A percentile compares a stretch with the other conserved stretches of the same genome.
Conservation (phyloP, 2,113 vertebrate genomes). For the Phalacrocorax pelagicus region DNA sequence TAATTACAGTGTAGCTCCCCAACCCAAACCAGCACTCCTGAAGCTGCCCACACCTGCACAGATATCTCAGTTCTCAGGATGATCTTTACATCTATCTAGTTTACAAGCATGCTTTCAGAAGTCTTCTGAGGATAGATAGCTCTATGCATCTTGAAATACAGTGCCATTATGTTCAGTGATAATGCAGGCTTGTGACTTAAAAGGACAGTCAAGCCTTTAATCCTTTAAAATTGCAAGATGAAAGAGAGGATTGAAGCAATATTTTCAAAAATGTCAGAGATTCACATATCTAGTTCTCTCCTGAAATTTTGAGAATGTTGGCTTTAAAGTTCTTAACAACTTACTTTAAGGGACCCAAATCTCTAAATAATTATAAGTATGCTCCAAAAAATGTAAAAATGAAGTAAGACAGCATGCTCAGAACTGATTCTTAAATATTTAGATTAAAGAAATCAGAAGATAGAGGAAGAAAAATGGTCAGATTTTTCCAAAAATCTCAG, state of each 20-base stretch:
- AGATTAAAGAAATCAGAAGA: background rate
- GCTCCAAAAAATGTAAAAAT: background rate
- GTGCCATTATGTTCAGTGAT: background rate
- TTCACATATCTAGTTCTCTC: background rate
- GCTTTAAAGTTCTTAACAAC: slow-evolving; percentile 29
- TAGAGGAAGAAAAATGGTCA: background rate
- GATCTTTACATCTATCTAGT: background rate
- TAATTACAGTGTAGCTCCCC: background rate
- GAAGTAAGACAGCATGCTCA: background rate
- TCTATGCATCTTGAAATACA: background rate
- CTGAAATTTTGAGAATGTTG: background rate
- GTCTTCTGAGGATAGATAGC: background rate
- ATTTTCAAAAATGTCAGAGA: slow-evolving; percentile 17
- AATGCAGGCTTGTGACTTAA: slow-evolving; percentile 16
- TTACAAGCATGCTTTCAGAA: background rate
- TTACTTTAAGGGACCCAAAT: slow-evolving; percentile 8
- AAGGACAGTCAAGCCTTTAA: slow-evolving; percentile 52
- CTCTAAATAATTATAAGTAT: slow-evolving; percentile 7
- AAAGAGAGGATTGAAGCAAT: slow-evolving; percentile 27
- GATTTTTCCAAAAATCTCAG: background rate
- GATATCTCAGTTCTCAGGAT: background rate
- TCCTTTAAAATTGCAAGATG: slow-evolving; percentile 46
- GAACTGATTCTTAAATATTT: background rate
- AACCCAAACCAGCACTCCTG: background rate
- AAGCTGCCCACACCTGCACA: background rate